Conservation (phyloP, 2,888 invertebrate species). For the Stegophylla sp. region DNA sequence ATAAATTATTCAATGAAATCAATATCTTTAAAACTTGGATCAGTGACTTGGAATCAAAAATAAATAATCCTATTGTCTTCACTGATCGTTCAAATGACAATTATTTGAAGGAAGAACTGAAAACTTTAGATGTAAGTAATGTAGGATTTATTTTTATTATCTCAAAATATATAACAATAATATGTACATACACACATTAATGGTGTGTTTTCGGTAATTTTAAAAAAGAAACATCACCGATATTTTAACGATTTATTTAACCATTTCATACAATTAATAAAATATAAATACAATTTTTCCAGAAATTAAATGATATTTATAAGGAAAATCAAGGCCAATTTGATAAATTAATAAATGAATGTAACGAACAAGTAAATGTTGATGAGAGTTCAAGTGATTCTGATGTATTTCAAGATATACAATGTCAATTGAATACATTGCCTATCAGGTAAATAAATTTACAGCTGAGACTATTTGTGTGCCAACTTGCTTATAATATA, state of each 20-base stretch:
- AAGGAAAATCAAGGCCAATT: conserved; percentile 49
- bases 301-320: conserved; percentile 26
- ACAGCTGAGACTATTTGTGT: too few species aligned
- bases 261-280: neutral
- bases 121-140: conserved; percentile 39
- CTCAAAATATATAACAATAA: neutral
- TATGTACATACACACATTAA: neutral
- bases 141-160: neutral
- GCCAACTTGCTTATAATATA: neutral
- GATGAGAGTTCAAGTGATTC: neutral
- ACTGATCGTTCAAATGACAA: conserved; percentile 41
- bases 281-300: neutral
- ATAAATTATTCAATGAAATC: conserved; percentile 47
- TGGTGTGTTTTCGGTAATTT: too few species aligned
- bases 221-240: neutral
- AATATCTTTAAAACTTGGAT: conserved; percentile 36
- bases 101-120: conserved; percentile 39
- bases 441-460: conserved; percentile 37
- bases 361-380: conserved; percentile 16
- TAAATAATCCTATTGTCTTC: conserved; percentile 33
- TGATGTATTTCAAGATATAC: conserved; percentile 12
- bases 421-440: conserved; percentile 13
- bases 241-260: neutral
- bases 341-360: conserved; percentile 7
- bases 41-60: conserved; percentile 43